Evolutionary conservation across 2,888 invertebrate genomes (phyloP), one percentile per base, ranked within the genome.

Genomic region (Toxonevra muliebris): DNA sequence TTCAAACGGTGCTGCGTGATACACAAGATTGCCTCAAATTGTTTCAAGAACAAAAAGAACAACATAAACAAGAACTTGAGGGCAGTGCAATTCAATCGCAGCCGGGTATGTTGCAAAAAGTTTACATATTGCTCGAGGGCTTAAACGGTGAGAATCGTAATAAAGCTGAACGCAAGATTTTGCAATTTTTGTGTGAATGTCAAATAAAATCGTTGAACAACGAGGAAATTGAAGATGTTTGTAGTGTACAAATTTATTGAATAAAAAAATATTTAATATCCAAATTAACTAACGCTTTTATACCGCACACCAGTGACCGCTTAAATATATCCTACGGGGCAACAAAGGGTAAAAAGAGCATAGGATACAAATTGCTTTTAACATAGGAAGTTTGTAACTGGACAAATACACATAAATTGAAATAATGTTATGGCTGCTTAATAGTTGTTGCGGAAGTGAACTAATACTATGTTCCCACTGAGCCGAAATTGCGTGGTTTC

Each of bases 161-260:
- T 0, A 74, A 69, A 20, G 82, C 81, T 4, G 83, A 83, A 63
- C 77, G 77, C 0, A 80, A 83, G 71, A 82, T 82, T 65, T 64
- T 83, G n/a, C 78, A 80, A 68, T 82, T 82, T 61, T 70, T 82
- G 2, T 83, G 82, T 52, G 82, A 82, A 71, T 82, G 81, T 15
- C 81, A 83, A 73, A 83, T 83, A 13, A 80, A 77, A 66, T 76
- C 77, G 1, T 65, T 82, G 41, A 81, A 80, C 61, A 79, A 83
- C 1, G 77, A 79, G 53, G 77, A 79, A 43, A 78, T 82, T 43
- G 80, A 79, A n/a, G 83, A 82, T 72, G 76, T 83, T 17, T 65
- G 64, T 5, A 69, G 69, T 65, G 72, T 70, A 13, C 67, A 71
- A 59, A 68, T 72, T 30, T 73, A 71, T 61, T 69, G 61, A 61